Conservation (phyloP, 2,888 invertebrate genomes). For the Timema podura region DNA sequence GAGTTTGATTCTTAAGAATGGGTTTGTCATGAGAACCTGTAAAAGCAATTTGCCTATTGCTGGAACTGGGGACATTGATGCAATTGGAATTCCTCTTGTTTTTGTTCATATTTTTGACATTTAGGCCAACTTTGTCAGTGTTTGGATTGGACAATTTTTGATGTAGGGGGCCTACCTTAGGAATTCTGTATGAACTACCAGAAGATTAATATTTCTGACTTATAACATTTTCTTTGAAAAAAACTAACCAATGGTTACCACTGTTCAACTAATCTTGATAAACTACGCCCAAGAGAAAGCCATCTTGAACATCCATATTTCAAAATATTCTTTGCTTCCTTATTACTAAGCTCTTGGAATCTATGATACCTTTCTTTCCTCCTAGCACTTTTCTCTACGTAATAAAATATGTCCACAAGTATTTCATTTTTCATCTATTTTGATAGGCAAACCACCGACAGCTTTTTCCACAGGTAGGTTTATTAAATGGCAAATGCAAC, state of each 20-base stretch:
- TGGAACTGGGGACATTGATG: no score
- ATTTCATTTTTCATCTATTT: neutral
- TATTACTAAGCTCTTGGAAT: no score
- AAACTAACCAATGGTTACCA: no score
- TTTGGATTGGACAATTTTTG: neutral
- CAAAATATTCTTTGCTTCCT: no score
- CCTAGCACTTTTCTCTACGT: neutral
- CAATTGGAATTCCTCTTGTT: no score
- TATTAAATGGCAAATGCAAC: no score
- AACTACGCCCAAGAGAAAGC: neutral
- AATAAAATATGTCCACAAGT: slow-evolving; percentile 4
- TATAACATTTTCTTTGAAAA: neutral
- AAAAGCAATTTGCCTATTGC: neutral
- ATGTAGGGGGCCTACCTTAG: neutral
- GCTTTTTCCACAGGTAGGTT: neutral
- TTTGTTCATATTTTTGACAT: no score
- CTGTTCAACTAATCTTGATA: neutral
- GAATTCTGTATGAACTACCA: neutral
- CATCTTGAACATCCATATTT: no score
- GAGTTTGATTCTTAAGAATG: neutral
- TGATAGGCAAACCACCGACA: neutral
- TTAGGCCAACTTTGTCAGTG: neutral
- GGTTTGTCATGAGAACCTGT: neutral
- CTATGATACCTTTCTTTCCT: no score
- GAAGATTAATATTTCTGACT: neutral